These are phyloP conservation scores for Lampropteryx suffumata DNA, from an alignment of 2,888 invertebrate genomes.

Conservation along the genomic window DNA sequence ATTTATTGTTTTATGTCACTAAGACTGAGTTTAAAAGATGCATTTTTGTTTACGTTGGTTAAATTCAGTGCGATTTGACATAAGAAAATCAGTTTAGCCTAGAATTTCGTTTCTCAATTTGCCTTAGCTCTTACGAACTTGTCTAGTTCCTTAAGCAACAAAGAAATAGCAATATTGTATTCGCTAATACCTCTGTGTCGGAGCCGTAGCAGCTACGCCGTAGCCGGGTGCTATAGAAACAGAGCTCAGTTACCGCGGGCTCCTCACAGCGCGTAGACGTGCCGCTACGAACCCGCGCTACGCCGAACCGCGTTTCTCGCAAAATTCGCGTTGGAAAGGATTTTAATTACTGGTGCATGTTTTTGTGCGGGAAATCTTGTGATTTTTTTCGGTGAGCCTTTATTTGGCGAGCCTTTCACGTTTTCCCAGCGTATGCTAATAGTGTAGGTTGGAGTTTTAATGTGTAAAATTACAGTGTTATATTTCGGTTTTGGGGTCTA, in stretches of 20 bases:
- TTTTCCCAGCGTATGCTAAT: conserved; percentile 17
- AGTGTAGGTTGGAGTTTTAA: background rate
- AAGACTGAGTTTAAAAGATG: too few relatives aligned
- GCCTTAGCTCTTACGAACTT: too few relatives aligned
- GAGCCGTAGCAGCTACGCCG: conserved; percentile 59
- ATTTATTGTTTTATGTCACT: too few relatives aligned
- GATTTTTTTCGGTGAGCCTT: conserved; percentile 38
- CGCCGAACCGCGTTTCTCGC: conserved; percentile 36
- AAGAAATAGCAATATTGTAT: conserved; percentile 2
- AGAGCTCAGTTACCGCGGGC: conserved; percentile 64
- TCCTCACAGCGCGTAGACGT: conserved; percentile 68
- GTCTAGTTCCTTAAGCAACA: background rate
- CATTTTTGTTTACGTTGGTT: too few relatives aligned
- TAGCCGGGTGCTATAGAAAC: conserved; percentile 77
- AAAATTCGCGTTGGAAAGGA: conserved; percentile 45
- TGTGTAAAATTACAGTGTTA: conserved; percentile 10
- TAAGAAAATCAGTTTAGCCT: too few relatives aligned
- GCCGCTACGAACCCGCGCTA: conserved; percentile 42
- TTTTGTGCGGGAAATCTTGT: conserved; percentile 43
- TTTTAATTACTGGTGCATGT: conserved; percentile 62
- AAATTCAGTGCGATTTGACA: too few relatives aligned
- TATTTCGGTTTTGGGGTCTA: conserved; percentile 17
- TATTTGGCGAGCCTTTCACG: conserved; percentile 36
- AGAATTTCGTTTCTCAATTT: too few relatives aligned
- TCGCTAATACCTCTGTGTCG: conserved; percentile 19